Percentiles rank a stretch among this genome's conserved stretches.
These are phyloP conservation scores for Melitaea athalia DNA, from an alignment of 2,888 invertebrate species.

Conservation along the genomic window DNA sequence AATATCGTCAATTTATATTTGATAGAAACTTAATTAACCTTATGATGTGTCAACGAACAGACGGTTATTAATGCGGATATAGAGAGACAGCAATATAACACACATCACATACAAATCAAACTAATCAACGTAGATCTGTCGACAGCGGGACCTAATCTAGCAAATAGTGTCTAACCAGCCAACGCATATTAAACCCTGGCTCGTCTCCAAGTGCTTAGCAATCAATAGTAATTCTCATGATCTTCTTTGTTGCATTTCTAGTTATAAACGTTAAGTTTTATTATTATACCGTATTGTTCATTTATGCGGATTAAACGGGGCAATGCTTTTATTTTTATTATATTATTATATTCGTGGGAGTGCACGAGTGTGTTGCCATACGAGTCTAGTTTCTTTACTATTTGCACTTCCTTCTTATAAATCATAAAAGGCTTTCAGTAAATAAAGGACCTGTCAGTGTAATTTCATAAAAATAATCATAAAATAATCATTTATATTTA, in stretches of 20 bases:
- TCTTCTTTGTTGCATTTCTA: neutral
- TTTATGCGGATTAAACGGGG: neutral
- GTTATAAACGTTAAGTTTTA: neutral
- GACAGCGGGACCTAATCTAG: constrained; percentile 17
- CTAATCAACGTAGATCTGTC: constrained; percentile 9
- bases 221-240: neutral
- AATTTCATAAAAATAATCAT: too few relatives aligned
- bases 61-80: neutral
- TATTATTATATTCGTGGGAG: neutral
- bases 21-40: neutral
- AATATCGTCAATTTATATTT: too few relatives aligned
- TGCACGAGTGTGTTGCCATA: neutral
- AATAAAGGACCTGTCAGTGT: too few relatives aligned
- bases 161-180: constrained; percentile 15
- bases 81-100: neutral
- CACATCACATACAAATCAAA: constrained; percentile 1
- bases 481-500: too few relatives aligned
- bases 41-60: neutral
- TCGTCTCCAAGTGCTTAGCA: constrained; percentile 8
- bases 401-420: too few relatives aligned
- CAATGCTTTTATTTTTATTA: neutral
- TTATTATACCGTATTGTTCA: neutral
- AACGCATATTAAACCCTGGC: constrained; percentile 23
- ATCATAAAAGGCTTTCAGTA: too few relatives aligned
- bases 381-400: too few relatives aligned